These are phyloP conservation scores for Myotis brandtii DNA, from an alignment of 2,113 vertebrate genomes.

Conservation along the genomic window DNA sequence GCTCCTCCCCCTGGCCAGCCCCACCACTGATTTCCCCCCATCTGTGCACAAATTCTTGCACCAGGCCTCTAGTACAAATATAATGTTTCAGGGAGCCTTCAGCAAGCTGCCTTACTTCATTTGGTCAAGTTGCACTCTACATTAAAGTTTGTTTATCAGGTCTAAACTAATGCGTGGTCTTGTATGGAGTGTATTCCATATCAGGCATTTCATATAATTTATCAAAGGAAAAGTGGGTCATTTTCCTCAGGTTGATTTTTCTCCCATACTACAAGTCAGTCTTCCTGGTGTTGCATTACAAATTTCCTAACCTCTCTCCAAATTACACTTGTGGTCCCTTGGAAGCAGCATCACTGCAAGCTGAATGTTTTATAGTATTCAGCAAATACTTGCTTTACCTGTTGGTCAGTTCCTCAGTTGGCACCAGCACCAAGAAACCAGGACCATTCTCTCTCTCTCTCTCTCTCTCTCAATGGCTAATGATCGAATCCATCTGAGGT, in stretches of 20 bases:
- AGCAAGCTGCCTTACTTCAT: constrained; percentile 91
- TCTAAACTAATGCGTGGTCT: constrained; percentile 92
- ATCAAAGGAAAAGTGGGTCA: constrained; percentile 91
- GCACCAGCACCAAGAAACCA: constrained; percentile 90
- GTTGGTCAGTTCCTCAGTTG: constrained; percentile 92
- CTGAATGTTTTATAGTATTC: constrained; percentile 90
- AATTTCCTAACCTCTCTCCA: constrained; percentile 89
- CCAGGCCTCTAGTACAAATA: constrained; percentile 83
- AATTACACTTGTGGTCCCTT: constrained; percentile 92
- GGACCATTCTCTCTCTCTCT: constrained; percentile 82
- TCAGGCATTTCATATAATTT: background rate
- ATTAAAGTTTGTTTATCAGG: constrained; percentile 92
- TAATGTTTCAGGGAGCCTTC: constrained; percentile 94
- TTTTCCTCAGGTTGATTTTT: constrained; percentile 92
- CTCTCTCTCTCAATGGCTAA: constrained; percentile 81
- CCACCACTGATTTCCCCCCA: too few relatives aligned
- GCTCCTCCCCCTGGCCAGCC: too few relatives aligned
- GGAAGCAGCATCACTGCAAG: constrained; percentile 89
- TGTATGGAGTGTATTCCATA: constrained; percentile 92
- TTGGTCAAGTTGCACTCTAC: constrained; percentile 93
- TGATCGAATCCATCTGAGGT: constrained; percentile 92
- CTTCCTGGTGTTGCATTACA: constrained; percentile 92
- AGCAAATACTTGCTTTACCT: constrained; percentile 93
- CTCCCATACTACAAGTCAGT: constrained; percentile 91
- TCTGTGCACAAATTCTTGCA: too few relatives aligned